These are phyloP conservation scores for Cettia cetti DNA, from an alignment of 2,113 vertebrate genomes.

Conservation along the genomic window DNA sequence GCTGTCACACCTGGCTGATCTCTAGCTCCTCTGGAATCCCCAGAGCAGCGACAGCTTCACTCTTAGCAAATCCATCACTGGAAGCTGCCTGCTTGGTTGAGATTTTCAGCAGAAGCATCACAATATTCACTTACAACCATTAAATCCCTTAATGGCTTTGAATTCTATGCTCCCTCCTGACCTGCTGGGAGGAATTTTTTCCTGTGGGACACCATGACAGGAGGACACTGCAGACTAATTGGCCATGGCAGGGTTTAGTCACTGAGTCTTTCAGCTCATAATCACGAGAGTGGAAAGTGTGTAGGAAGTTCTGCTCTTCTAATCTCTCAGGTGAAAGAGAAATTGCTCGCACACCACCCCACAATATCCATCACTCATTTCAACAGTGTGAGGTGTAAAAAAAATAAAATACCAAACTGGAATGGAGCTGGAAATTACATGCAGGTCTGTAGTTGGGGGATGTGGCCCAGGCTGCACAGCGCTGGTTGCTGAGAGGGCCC, in stretches of 20 bases:
- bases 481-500: background rate
- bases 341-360: background rate
- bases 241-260: background rate
- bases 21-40: background rate
- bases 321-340: background rate
- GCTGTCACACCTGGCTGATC: background rate
- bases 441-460: background rate
- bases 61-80: background rate
- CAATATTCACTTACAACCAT: background rate
- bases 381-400: background rate
- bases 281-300: background rate
- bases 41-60: fast-evolving
- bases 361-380: background rate
- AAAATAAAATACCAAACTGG: background rate
- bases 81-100: background rate
- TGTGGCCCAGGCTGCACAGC: background rate
- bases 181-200: background rate
- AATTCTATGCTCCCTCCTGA: background rate
- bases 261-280: background rate
- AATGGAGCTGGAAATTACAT: background rate
- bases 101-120: background rate
- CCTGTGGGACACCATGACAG: fast-evolving
- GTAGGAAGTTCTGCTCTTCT: background rate
- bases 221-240: background rate
- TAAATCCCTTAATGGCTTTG: background rate